Percentiles rank a stretch among this genome's conserved stretches.
phyloP scores from a whole-genome alignment of 2,888 invertebrate species.

The Nemapogon koenigi region DNA sequence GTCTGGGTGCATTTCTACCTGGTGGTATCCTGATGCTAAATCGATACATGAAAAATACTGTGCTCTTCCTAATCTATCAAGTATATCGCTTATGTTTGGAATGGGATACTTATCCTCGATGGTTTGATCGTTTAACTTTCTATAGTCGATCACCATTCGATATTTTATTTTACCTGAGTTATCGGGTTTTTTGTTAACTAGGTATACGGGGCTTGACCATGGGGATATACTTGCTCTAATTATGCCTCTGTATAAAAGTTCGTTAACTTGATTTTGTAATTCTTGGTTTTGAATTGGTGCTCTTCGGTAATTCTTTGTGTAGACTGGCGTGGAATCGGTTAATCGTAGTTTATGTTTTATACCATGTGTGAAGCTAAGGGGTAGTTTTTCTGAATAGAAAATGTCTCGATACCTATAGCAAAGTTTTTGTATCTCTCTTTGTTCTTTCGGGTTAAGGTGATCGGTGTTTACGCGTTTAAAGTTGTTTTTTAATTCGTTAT shows the following conservation, averaged over 20 bases:
- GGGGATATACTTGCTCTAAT: conserved; percentile 18
- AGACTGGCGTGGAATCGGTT: conserved; percentile 15
- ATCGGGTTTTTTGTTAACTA: conserved; percentile 20
- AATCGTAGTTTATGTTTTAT: conserved; percentile 27
- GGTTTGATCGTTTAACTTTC: conserved; percentile 20
- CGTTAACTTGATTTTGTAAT: conserved; percentile 17
- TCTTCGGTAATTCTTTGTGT: conserved; percentile 16
- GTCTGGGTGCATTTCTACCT: conserved; percentile 12
- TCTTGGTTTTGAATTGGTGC: conserved; percentile 16
- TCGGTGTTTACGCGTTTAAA: conserved; percentile 8
- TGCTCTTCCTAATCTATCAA: conserved; percentile 18
- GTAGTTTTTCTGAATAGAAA: conserved; percentile 23
- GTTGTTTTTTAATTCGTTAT: conserved; percentile 9
- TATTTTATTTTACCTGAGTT: conserved; percentile 18
- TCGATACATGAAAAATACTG: conserved; percentile 15
- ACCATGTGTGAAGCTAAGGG: conserved; percentile 22
- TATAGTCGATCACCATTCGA: conserved; percentile 17
- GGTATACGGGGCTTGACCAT: conserved; percentile 18
- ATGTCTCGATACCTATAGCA: conserved; percentile 23
- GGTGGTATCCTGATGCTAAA: conserved; percentile 11
- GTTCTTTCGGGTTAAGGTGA: conserved; percentile 23
- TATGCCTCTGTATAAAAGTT: conserved; percentile 18
- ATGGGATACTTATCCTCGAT: conserved; percentile 20
- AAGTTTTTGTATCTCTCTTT: conserved; percentile 16
- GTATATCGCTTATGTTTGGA: conserved; percentile 19